A percentile compares a stretch with the other conserved stretches of the same genome.
phyloP scores from a whole-genome alignment of 2,113 vertebrate genomes.

The Podarcis cretensis region DNA sequence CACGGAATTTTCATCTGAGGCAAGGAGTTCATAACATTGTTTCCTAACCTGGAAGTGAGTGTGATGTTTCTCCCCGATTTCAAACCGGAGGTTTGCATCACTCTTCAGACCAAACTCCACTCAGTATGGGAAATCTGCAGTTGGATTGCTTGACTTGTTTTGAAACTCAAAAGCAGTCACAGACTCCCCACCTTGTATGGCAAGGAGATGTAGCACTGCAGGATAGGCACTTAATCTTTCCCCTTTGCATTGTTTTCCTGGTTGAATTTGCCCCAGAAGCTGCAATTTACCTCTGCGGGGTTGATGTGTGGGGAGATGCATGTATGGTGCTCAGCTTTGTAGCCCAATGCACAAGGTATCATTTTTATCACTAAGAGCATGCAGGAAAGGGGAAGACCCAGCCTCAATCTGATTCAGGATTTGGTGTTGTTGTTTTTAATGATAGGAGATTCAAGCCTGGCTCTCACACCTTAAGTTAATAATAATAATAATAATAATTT shows the following conservation, averaged over 20 bases:
- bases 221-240: neutral
- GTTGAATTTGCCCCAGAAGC: neutral
- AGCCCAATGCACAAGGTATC: neutral
- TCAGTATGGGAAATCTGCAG: neutral
- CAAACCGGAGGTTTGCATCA: neutral
- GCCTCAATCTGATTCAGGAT: too few relatives aligned
- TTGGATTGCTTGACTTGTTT: neutral
- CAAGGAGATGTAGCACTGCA: too few relatives aligned
- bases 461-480: too few relatives aligned
- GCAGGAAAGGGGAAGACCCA: neutral
- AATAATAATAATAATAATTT: too few relatives aligned
- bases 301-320: neutral
- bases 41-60: neutral
- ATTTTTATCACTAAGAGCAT: neutral
- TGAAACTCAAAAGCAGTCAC: neutral
- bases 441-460: too few relatives aligned
- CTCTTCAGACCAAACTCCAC: neutral
- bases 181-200: neutral
- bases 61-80: neutral
- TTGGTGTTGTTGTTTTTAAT: too few relatives aligned
- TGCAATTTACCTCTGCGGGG: neutral
- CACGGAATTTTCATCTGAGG: neutral
- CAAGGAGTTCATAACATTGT: neutral
- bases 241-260: neutral
- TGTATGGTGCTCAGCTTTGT: neutral